phyloP scores from a whole-genome alignment of 1,140 invertebrate species.

The Diorhabda elongata region DNA sequence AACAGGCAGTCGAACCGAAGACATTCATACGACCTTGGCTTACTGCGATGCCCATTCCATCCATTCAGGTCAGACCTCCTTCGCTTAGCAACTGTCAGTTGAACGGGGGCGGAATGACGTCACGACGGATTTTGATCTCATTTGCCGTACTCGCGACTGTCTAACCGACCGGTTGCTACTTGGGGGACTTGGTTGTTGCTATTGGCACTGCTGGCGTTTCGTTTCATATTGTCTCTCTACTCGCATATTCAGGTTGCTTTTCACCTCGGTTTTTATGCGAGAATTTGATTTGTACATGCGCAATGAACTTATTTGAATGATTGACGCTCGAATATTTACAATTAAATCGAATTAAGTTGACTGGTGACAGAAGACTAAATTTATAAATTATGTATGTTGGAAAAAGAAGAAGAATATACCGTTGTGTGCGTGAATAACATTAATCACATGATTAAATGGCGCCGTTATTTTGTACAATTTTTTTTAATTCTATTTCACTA shows the following conservation, averaged over 20 bases:
- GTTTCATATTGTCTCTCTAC: slow-evolving; percentile 4
- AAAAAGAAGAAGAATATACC: not conserved
- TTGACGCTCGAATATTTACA: not conserved
- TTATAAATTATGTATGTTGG: not conserved
- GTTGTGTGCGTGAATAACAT: not conserved
- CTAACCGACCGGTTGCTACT: not conserved
- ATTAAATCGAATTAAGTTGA: not conserved
- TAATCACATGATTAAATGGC: no score
- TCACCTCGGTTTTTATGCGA: not conserved
- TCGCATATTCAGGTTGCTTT: not conserved
- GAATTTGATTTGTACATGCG: not conserved
- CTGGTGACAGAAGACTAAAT: not conserved
- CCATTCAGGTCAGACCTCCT: slow-evolving; percentile 5
- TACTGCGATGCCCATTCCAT: slow-evolving; percentile 13
- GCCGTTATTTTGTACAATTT: no score
- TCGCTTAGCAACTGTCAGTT: slow-evolving; percentile 17
- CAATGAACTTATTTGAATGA: not conserved
- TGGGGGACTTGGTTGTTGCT: not conserved
- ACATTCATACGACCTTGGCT: slow-evolving; percentile 17
- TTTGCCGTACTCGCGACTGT: not conserved
- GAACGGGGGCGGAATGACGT: slow-evolving; percentile 16
- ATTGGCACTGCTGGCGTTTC: slow-evolving; percentile 2
- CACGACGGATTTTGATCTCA: slow-evolving; percentile 14
- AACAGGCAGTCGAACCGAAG: slow-evolving; percentile 4
- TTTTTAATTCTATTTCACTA: no score